Base-by-base conservation (phyloP, 2,113 vertebrate species). In the Bostrychus sinensis region DNA sequence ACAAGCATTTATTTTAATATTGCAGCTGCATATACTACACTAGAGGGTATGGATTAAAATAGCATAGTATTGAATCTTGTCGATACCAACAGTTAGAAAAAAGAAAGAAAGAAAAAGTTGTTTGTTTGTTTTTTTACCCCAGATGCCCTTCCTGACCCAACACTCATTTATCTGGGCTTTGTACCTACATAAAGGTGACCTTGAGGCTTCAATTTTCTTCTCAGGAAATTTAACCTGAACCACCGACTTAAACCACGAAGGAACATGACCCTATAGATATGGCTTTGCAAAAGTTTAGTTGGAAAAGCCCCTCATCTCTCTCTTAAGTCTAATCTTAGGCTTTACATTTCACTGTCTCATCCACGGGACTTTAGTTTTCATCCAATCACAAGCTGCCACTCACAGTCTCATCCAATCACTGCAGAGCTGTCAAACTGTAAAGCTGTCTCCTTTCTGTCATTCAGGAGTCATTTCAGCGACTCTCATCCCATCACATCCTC, bases 341-440 rank as follows among this genome's bases (percentile, higher is more conserved):
- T 30, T 14, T 17, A 51, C 25, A 51, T 51, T 51, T 8, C 30
- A 32, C 30, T 32, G 8, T 7, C 30, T 32, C 48, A 28, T 51
- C 25, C 14, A 9, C 25, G 14, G 25, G 48, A 51, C 26, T 51
- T 51, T 28, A 9, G 48, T n/a, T n/a, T 51, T 28, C 16, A n/a
- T 30, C 48, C 48, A 51, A 51, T 51, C 48, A 51, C 48, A 51
- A 51, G 25, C 16, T 51, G 48, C 48, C 48, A 51, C 48, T 51
- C 48, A 51, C 48, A 10, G 25, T 51, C 25, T 51, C 48, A 28
- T 51, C 48, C 48, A 51, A 51, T 51, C 48, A 30, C 2, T 7
- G 16, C 48, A 3, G 7, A 25, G 25, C 48, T 17, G 48, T 51
- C 48, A 51, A n/a, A 51, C 48, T 51, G 14, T 30, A 30, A 30